Evolutionary conservation across 1,140 invertebrate genomes (phyloP).

Genomic region (Diprion similis): DNA sequence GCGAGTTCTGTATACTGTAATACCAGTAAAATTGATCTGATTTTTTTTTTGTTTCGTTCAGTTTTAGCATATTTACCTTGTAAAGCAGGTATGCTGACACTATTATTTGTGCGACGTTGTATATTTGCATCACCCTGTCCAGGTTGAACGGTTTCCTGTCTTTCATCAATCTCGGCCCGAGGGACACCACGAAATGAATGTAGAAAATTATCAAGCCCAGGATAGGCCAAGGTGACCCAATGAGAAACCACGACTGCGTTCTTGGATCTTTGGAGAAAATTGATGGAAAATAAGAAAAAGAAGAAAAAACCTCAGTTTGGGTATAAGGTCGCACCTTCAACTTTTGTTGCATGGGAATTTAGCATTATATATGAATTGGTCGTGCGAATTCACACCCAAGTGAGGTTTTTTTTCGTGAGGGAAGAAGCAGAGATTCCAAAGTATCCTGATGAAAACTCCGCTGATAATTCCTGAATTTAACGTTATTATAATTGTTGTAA

Average conservation of each 20-base stretch:
- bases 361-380: no score
- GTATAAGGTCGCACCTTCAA: no score
- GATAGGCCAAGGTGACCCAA: constrained; percentile 65
- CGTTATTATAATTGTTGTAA: no score
- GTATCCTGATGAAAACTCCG: no score
- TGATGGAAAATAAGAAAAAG: constrained; percentile 31
- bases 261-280: constrained; percentile 63
- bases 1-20: no score
- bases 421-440: no score
- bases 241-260: constrained; percentile 68
- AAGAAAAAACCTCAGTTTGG: neutral
- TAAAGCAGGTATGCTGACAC: constrained; percentile 69
- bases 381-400: no score
- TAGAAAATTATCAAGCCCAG: constrained; percentile 69
- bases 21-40: no score
- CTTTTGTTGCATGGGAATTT: no score
- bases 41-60: neutral
- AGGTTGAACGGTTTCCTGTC: constrained; percentile 75
- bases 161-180: constrained; percentile 79
- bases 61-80: constrained; percentile 61
- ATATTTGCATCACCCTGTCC: constrained; percentile 73
- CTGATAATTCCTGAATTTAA: no score
- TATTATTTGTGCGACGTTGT: constrained; percentile 78
- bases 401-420: no score
- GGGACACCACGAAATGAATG: constrained; percentile 69